phyloP scores from a whole-genome alignment of 2,113 vertebrate species.

The Myotis yumanensis region DNA sequence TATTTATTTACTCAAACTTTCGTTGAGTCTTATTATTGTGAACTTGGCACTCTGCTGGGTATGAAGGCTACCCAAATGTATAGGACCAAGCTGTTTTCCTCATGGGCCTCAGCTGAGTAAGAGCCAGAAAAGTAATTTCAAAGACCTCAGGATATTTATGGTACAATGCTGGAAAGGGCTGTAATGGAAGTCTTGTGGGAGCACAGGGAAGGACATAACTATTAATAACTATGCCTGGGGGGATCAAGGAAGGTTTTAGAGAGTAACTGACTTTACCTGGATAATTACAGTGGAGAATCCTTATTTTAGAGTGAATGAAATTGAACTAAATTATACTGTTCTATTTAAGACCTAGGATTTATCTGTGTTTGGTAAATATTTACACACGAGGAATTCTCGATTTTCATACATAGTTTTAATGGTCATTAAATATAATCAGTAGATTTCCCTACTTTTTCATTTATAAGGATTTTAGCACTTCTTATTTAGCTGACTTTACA shows the following conservation, averaged over 20 bases:
- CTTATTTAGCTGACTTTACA: constrained; percentile 11
- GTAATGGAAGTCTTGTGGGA: constrained; percentile 44
- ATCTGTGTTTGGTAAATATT: constrained; percentile 59
- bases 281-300: constrained; percentile 53
- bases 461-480: neutral
- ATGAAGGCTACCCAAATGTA: constrained; percentile 6
- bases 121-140: constrained; percentile 56
- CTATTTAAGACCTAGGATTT: constrained; percentile 42
- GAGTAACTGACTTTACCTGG: constrained; percentile 59
- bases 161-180: constrained; percentile 26
- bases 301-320: constrained; percentile 61
- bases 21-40: constrained; percentile 26
- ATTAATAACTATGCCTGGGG: constrained; percentile 69
- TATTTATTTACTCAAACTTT: constrained; percentile 17
- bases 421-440: neutral
- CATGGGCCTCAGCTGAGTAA: constrained; percentile 35
- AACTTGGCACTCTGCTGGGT: constrained; percentile 27
- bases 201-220: constrained; percentile 14
- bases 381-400: constrained; percentile 1
- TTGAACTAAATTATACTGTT: constrained; percentile 31
- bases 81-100: constrained; percentile 43
- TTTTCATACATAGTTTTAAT: constrained; percentile 33
- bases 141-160: constrained; percentile 67
- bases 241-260: constrained; percentile 60
- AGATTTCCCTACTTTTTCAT: constrained; percentile 1